Evolutionary conservation across 2,888 invertebrate species (phyloP).

Genomic region (Meganola albula): DNA sequence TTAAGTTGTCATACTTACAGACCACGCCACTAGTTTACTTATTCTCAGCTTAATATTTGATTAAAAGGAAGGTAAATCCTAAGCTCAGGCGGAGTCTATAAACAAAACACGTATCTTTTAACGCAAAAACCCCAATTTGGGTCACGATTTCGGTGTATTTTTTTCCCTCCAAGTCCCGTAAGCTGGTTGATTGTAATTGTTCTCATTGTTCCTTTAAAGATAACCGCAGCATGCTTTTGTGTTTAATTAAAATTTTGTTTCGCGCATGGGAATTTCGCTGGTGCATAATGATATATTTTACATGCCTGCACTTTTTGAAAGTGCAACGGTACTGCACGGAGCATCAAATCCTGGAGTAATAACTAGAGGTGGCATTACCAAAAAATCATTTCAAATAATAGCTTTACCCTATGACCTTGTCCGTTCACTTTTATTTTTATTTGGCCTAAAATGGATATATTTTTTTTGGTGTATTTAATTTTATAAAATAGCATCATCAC

Average conservation of each 20-base stretch:
- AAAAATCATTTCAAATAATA: too few species aligned
- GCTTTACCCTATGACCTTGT: too few species aligned
- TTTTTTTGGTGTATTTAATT: too few species aligned
- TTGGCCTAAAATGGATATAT: too few species aligned
- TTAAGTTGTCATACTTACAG: too few species aligned
- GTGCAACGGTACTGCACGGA: slow-evolving; percentile 32
- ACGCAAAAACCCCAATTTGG: slow-evolving; percentile 66
- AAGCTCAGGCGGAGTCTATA: background rate
- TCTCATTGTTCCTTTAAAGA: slow-evolving; percentile 63
- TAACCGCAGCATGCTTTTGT: slow-evolving; percentile 51
- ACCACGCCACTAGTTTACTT: too few species aligned
- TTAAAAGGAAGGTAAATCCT: too few species aligned
- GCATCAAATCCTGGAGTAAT: too few species aligned
- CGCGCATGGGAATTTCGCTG: slow-evolving; percentile 31
- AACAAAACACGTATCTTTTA: background rate
- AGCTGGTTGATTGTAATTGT: slow-evolving; percentile 57
- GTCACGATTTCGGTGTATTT: slow-evolving; percentile 53
- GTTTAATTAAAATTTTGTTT: slow-evolving; percentile 67
- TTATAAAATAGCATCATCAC: too few species aligned
- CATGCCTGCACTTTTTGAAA: slow-evolving; percentile 28
- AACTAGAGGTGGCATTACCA: too few species aligned
- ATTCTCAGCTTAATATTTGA: too few species aligned
- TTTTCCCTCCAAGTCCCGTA: slow-evolving; percentile 51
- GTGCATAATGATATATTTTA: slow-evolving; percentile 33
- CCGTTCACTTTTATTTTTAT: too few species aligned